These are phyloP conservation scores for Mongoloraphidia duomilia DNA, from an alignment of 2,888 invertebrate genomes.

Conservation along the genomic window DNA sequence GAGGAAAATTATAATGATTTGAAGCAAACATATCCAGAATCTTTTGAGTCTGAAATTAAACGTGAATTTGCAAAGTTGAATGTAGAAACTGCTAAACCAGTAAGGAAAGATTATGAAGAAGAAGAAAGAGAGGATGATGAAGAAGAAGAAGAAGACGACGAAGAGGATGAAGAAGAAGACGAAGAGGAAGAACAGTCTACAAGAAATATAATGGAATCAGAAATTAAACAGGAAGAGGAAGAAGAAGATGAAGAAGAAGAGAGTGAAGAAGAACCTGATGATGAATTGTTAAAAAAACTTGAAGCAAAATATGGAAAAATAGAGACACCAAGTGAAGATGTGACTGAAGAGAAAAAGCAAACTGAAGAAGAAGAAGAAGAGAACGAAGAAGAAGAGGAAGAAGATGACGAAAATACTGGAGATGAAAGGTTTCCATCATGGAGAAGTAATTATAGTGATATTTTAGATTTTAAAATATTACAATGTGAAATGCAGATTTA, in stretches of 20 bases:
- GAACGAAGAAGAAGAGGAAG: slow-evolving; percentile 22
- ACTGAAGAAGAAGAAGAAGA: slow-evolving; percentile 33
- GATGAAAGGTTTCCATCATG: slow-evolving; percentile 20
- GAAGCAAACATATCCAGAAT: neutral
- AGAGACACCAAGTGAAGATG: slow-evolving; percentile 29
- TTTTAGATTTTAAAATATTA: no score
- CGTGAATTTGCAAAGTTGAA: neutral
- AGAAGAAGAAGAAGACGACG: slow-evolving; percentile 35
- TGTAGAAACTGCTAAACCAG: neutral
- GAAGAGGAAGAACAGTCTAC: slow-evolving; percentile 28
- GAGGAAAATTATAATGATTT: neutral
- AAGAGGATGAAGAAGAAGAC: slow-evolving; percentile 34
- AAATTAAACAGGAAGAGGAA: slow-evolving; percentile 9
- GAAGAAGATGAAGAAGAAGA: slow-evolving; percentile 10
- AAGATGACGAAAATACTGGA: slow-evolving; percentile 15
- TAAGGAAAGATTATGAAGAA: slow-evolving; percentile 15
- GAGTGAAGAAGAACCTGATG: slow-evolving; percentile 42
- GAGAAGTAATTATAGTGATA: slow-evolving; percentile 25
- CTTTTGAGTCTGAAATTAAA: neutral
- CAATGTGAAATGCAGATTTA: no score
- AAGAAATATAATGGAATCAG: neutral
- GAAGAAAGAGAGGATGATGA: slow-evolving; percentile 26
- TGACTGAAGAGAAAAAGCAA: slow-evolving; percentile 29
- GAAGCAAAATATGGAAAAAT: slow-evolving; percentile 62
- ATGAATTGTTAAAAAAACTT: slow-evolving; percentile 50